These are phyloP conservation scores for Acanthurus leucopareius DNA, from an alignment of 2,797 vertebrate species.

Conservation along the genomic window DNA sequence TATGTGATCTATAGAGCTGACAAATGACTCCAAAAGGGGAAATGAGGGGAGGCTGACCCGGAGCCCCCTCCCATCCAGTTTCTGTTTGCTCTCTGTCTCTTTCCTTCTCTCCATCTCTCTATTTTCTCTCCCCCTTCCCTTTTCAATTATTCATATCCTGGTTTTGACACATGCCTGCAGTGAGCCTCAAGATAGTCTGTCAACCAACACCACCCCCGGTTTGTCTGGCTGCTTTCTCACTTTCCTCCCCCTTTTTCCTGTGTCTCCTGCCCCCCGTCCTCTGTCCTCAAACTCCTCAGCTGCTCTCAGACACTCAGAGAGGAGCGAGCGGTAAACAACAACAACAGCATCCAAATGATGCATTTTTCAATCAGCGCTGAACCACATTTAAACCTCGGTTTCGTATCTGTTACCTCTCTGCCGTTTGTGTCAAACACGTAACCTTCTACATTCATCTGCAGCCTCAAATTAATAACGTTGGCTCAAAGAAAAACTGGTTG, in stretches of 20 bases:
- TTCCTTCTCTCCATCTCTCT: constrained; percentile 20
- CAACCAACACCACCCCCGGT: constrained; percentile 49
- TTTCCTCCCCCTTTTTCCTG: constrained; percentile 43
- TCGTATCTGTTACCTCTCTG: constrained; percentile 5
- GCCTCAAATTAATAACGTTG: constrained; percentile 37
- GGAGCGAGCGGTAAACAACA: constrained; percentile 1
- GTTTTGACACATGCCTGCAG: constrained; percentile 65
- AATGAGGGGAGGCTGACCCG: constrained; percentile 30
- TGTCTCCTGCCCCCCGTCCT: constrained; percentile 30
- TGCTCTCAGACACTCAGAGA: constrained; percentile 1
- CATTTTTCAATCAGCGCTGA: constrained; percentile 40
- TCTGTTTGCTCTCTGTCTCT: constrained; percentile 49
- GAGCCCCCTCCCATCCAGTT: constrained; percentile 22
- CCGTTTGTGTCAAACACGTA: constrained; percentile 18
- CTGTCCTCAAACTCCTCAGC: constrained; percentile 3
- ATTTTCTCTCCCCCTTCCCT: constrained; percentile 43
- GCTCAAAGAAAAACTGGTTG: constrained; percentile 20
- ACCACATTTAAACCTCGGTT: constrained; percentile 28
- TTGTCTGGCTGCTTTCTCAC: constrained; percentile 49
- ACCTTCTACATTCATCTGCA: constrained; percentile 24
- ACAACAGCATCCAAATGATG: not conserved
- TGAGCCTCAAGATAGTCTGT: constrained; percentile 64
- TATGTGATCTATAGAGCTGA: constrained; percentile 48
- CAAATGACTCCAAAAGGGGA: constrained; percentile 49
- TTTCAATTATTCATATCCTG: constrained; percentile 69